phyloP scores from a whole-genome alignment of 1,140 invertebrate genomes.

The Linepithema humile region DNA sequence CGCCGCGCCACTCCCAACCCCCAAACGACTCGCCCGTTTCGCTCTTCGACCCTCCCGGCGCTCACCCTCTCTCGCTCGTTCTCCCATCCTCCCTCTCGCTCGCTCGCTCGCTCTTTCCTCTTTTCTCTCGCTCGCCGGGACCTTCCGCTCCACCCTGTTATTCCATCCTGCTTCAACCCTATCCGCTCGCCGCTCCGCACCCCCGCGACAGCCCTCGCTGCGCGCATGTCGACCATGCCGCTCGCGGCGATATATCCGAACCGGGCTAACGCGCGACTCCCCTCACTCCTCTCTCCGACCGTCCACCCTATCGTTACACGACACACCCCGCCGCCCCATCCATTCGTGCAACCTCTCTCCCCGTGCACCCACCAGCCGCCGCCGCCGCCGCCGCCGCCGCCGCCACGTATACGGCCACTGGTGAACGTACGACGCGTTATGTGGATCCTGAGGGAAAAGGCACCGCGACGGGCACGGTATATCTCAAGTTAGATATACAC shows the following conservation, averaged over 20 bases:
- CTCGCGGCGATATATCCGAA: conserved; percentile 62
- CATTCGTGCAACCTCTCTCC: background rate
- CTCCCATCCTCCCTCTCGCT: background rate
- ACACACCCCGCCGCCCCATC: background rate
- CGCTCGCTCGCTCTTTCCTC: no score
- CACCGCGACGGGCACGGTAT: conserved; percentile 12
- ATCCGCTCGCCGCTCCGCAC: background rate
- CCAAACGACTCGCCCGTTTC: conserved; percentile 48
- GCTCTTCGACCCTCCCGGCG: background rate
- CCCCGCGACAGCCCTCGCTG: conserved; percentile 15
- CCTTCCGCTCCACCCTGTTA: conserved; percentile 2
- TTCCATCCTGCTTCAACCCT: background rate
- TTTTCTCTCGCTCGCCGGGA: background rate
- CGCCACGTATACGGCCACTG: background rate
- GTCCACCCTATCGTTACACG: background rate
- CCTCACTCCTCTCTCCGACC: background rate
- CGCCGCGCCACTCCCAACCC: conserved; percentile 48
- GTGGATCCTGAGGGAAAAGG: conserved; percentile 36
- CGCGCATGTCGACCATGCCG: conserved; percentile 42
- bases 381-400: background rate
- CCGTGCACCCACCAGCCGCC: conserved; percentile 11
- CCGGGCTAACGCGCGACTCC: conserved; percentile 49
- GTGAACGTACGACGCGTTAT: conserved; percentile 50
- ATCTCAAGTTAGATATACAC: conserved; percentile 50
- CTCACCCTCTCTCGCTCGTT: conserved; percentile 24